Percentiles rank a stretch among this genome's conserved stretches.
These are phyloP conservation scores for Halichoeres trimaculatus DNA, from an alignment of 2,113 vertebrate genomes.

Conservation along the genomic window DNA sequence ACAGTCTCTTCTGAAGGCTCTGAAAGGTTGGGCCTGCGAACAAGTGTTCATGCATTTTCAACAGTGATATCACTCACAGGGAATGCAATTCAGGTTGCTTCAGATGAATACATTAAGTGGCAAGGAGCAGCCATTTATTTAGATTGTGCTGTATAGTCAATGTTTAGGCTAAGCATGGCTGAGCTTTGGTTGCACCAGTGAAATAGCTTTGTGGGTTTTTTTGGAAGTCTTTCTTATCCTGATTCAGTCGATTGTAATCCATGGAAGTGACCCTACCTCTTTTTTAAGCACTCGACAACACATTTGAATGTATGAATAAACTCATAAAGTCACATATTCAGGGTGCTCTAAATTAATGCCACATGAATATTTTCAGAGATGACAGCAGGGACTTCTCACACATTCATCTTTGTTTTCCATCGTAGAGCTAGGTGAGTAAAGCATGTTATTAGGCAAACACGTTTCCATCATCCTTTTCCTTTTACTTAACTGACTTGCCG, in stretches of 20 bases:
- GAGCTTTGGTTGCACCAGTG: slow-evolving; percentile 41
- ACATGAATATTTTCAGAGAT: slow-evolving; percentile 66
- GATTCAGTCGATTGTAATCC: slow-evolving; percentile 42
- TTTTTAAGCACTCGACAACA: slow-evolving; percentile 17
- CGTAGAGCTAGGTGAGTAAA: slow-evolving; percentile 43
- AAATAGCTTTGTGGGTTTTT: slow-evolving; percentile 57
- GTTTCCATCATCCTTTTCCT: slow-evolving; percentile 53
- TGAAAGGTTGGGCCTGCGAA: slow-evolving; percentile 62
- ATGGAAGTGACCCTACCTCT: slow-evolving; percentile 32
- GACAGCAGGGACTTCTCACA: slow-evolving; percentile 33
- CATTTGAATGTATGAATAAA: slow-evolving; percentile 73
- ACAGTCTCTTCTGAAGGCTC: slow-evolving; percentile 59
- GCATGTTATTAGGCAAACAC: slow-evolving; percentile 44
- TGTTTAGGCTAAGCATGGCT: slow-evolving; percentile 64
- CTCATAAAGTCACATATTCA: slow-evolving; percentile 36
- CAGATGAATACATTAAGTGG: slow-evolving; percentile 68
- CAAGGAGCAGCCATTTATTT: slow-evolving; percentile 60
- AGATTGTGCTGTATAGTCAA: slow-evolving; percentile 49
- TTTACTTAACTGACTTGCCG: slow-evolving; percentile 73
- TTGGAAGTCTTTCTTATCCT: slow-evolving; percentile 22
- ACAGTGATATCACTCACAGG: slow-evolving; percentile 71
- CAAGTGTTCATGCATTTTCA: slow-evolving; percentile 77
- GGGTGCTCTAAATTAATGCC: slow-evolving; percentile 42
- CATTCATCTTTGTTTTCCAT: slow-evolving; percentile 17
- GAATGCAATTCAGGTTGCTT: slow-evolving; percentile 68